Evolutionary conservation across 2,888 invertebrate genomes (phyloP).

Genomic region (Thymelicus acteon): DNA sequence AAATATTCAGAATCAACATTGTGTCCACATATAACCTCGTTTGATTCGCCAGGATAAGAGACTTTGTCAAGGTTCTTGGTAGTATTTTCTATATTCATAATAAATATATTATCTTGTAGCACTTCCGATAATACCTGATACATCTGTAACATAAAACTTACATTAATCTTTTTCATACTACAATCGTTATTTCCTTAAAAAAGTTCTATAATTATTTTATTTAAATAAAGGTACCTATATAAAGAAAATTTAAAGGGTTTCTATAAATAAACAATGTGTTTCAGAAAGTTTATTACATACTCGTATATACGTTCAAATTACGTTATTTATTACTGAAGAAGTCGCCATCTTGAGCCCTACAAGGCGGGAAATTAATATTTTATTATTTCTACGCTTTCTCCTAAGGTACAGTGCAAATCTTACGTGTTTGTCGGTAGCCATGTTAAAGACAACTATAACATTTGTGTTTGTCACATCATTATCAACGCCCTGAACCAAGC

Average conservation of each 20-base stretch:
- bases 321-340: no score
- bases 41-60: constrained; percentile 44
- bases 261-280: no score
- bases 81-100: constrained; percentile 47
- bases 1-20: not conserved
- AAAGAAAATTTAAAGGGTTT: no score
- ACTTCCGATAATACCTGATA: constrained; percentile 45
- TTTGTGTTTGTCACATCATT: not conserved
- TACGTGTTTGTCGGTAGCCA: constrained; percentile 50
- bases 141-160: constrained; percentile 45
- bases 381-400: no score
- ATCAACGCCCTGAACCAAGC: constrained; percentile 42
- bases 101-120: constrained; percentile 47
- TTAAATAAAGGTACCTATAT: no score
- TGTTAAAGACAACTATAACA: constrained; percentile 46
- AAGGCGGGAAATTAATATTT: no score
- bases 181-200: no score
- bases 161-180: no score
- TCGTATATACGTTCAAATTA: no score
- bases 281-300: no score
- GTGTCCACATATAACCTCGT: constrained; percentile 44
- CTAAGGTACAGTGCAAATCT: constrained; percentile 28
- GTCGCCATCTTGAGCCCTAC: no score
- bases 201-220: no score
- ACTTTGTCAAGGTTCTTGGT: constrained; percentile 24